Base-by-base conservation (phyloP, 2,113 vertebrate genomes). In the Grus americana region DNA sequence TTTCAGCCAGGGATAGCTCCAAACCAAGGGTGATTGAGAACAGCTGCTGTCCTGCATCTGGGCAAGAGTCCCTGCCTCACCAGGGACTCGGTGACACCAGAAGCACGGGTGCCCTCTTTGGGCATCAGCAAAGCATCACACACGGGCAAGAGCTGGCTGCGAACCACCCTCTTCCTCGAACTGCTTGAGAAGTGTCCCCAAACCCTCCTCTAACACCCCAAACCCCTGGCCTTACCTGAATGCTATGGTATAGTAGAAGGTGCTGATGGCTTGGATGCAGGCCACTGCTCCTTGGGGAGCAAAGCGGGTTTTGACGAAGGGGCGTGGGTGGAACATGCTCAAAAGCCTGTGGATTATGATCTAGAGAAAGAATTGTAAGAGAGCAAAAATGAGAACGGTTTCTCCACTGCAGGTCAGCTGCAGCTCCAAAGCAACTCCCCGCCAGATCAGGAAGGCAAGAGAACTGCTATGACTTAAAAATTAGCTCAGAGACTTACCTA, bases 271-370 rank as follows among this genome's bases (percentile, higher is more conserved):
- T 5, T 98, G 98, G 54, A 99, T 96, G 90, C 99, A 99, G 93
- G 99, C 99, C 44, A 99, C 98, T 0, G 99, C 96, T 14, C 99
- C 99, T 92, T 99, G 99, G 5, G 99, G 99, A 67, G 99, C 99
- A 24, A 99, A 99, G 81, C 99, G 99, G 1, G 99, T 99, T 95
- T 98, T 99, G 70, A 99, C 97, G 19, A 99, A 99, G 42, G 99
- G 99, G 14, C 99, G 98, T 0, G 99, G 98, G 92, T 99, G 99
- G 96, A 99, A 99, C 99, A 99, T 99, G 90, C 98, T 99, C 94
- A 99, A 86, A 72, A 99, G 98, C 40, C 95, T 98, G 97, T 99
- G 99, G 97, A 99, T 98, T 38, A 99, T 95, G 81, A 99, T 97
- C 99, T 99, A 94, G 1, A 42, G 52, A 5, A 13, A 65, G 38